Evolutionary conservation across 1,140 invertebrate genomes (phyloP).

Genomic region (Neoseiulus cucumeris): DNA sequence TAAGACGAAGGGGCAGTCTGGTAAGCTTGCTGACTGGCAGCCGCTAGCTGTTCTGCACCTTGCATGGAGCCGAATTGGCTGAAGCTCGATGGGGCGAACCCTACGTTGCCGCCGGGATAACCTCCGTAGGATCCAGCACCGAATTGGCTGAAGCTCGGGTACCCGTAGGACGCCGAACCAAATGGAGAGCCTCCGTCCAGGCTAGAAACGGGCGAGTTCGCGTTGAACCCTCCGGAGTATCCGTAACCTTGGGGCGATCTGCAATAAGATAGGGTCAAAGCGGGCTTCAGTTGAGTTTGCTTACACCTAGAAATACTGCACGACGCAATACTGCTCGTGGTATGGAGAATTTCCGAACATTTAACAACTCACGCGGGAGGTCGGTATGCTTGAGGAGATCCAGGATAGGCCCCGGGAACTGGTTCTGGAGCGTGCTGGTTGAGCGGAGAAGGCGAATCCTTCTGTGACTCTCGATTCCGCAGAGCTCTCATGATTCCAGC

Average conservation of each 20-base stretch:
- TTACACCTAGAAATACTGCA: too few species aligned
- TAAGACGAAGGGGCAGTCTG: background rate
- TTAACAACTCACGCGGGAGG: slow-evolving; percentile 1
- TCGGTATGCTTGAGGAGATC: background rate
- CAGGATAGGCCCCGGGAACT: background rate
- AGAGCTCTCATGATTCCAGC: slow-evolving; percentile 1
- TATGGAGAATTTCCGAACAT: background rate
- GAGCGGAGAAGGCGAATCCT: background rate
- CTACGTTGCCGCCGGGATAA: background rate
- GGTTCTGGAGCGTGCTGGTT: slow-evolving; percentile 2
- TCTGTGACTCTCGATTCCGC: background rate
- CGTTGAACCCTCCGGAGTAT: background rate
- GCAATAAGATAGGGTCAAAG: too few species aligned
- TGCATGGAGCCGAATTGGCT: background rate
- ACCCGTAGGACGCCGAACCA: background rate
- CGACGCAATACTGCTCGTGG: too few species aligned
- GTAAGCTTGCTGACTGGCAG: background rate
- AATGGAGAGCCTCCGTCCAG: background rate
- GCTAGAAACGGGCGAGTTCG: background rate
- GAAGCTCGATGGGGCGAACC: background rate
- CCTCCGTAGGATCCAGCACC: background rate
- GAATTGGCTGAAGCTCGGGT: background rate
- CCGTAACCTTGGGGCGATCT: background rate
- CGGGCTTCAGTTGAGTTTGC: too few species aligned
- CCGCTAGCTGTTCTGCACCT: background rate